Base-by-base conservation (phyloP, 2,888 invertebrate genomes). In the Ophraella communa region DNA sequence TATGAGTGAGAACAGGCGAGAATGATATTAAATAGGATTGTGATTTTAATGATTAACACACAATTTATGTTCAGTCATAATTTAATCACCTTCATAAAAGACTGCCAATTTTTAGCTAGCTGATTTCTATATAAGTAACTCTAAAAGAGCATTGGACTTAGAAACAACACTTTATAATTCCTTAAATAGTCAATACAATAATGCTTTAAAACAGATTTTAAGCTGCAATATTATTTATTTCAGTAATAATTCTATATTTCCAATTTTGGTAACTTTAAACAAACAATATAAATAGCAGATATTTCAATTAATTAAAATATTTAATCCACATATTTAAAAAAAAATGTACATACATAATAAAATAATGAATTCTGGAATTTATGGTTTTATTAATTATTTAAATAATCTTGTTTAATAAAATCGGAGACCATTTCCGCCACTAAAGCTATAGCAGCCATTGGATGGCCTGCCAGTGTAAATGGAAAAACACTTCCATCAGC, bases 381-480 rank as follows among this genome's bases (percentile, higher is more conserved):
- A n/a, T n/a, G n/a, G n/a, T n/a, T n/a, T n/a, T n/a, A n/a, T 17
- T 39, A 39, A 35, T 20, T 7, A 5, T 45, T 21, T 1, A 47
- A 54, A 62, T 68, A 64, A 44, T 69, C 65, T 20, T 64, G 27
- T 23, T 72, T 70, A 39, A 72, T 68, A 47, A 68, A 49, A 27
- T 90, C 89, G 0, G 89, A 85, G 3, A 86, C 86, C 77, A 89
- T 89, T 77, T 91, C 90, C 1, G 88, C 91, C 54, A 91, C 86
- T 87, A 90, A 89, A 67, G 87, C 85, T 0, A 87, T 85, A 0
- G 89, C 88, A 0, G 89, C 90, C 76, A 87, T 87, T 0, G 89
- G 90, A 76, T 91, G 90, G 2, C 88, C 88, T 2, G 88, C 86
- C 33, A 87, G 79, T 2, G 88, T 85, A 10, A 84, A 79, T 0